These are phyloP conservation scores for Synanthedon tipuliformis DNA, from an alignment of 2,888 invertebrate species.

Conservation along the genomic window DNA sequence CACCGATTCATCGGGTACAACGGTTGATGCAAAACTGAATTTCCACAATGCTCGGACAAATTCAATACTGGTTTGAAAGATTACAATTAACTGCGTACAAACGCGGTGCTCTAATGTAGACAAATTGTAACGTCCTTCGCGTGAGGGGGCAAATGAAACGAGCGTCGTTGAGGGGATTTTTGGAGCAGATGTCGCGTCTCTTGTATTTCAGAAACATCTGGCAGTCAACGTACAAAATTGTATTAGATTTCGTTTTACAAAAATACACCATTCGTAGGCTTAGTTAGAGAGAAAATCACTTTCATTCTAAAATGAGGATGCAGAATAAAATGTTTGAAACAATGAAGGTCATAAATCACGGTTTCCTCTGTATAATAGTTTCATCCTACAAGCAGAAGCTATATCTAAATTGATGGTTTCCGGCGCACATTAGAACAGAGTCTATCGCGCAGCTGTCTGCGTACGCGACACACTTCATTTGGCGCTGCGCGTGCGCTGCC, in stretches of 20 bases:
- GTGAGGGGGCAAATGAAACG: conserved; percentile 20
- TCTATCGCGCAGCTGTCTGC: conserved; percentile 61
- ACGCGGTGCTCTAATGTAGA: conserved; percentile 22
- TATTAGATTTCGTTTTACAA: neutral
- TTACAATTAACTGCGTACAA: conserved; percentile 5
- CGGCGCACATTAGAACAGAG: conserved; percentile 56
- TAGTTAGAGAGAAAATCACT: conserved; percentile 1
- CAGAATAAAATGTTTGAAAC: conserved; percentile 48
- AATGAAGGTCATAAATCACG: conserved; percentile 65
- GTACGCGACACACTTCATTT: conserved; percentile 66
- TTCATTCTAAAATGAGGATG: conserved; percentile 40
- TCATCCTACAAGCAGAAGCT: conserved; percentile 58
- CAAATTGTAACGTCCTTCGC: conserved; percentile 23
- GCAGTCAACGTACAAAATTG: conserved; percentile 7
- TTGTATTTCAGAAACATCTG: conserved; percentile 19
- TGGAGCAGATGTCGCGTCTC: conserved; percentile 35
- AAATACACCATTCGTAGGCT: too few species aligned
- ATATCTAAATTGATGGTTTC: conserved; percentile 68
- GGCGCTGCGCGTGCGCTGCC: conserved; percentile 50
- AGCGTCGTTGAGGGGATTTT: conserved; percentile 25
- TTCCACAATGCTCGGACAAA: too few species aligned
- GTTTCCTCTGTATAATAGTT: conserved; percentile 60
- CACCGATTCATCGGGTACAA: too few species aligned
- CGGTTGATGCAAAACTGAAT: too few species aligned
- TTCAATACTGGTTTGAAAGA: conserved; percentile 6